Percentiles rank a stretch among this genome's conserved stretches.
Evolutionary conservation across 1,140 invertebrate genomes (phyloP).

Genomic region (Lanistes nyassanus): DNA sequence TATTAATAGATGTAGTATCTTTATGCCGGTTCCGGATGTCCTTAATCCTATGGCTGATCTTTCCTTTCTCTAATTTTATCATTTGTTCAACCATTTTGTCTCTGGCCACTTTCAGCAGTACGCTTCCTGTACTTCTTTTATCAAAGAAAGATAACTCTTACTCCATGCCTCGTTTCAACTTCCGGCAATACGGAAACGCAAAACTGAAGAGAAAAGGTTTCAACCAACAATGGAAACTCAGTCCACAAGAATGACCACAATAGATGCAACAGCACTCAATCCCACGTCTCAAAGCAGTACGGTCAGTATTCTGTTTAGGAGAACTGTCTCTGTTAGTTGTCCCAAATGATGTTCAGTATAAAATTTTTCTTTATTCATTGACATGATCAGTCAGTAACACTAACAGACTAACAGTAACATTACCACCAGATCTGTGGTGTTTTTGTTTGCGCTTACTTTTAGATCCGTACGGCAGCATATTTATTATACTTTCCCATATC

Average conservation of each 20-base stretch:
- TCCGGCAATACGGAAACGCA: neutral
- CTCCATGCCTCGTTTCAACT: conserved; percentile 15
- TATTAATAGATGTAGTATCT: no score
- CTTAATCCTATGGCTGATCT: no score
- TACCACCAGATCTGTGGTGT: neutral
- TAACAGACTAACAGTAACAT: neutral
- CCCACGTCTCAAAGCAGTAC: neutral
- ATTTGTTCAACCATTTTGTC: no score
- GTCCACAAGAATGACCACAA: conserved; percentile 1
- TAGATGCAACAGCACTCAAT: conserved; percentile 13
- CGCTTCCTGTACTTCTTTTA: no score
- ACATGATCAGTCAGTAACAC: conserved; percentile 3
- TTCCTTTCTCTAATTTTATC: no score
- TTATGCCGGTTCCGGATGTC: no score
- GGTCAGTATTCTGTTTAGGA: conserved; percentile 1
- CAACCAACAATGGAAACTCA: conserved; percentile 1
- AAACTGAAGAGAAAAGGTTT: neutral
- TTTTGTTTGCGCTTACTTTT: neutral
- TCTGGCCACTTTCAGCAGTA: no score
- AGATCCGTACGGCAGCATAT: neutral
- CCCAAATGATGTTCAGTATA: neutral
- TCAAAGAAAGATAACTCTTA: conserved; percentile 1
- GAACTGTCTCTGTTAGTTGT: neutral
- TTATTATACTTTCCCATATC: no score
- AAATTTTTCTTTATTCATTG: neutral